phyloP scores from a whole-genome alignment of 2,888 invertebrate genomes.

The Agrotis clavis region DNA sequence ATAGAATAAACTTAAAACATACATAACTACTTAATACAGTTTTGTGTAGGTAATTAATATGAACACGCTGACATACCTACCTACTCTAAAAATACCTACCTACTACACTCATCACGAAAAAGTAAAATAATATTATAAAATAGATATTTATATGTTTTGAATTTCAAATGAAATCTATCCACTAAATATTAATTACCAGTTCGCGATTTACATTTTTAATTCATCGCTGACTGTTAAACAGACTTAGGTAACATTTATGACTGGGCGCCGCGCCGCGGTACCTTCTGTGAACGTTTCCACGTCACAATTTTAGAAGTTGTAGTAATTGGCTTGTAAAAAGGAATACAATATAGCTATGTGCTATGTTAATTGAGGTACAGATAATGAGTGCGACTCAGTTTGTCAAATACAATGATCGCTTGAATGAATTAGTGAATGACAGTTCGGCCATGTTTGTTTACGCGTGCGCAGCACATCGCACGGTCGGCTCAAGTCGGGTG shows the following conservation, averaged over 20 bases:
- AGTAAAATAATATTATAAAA: neutral
- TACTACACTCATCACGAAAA: neutral
- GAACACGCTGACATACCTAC: neutral
- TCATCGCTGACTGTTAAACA: conserved; percentile 40
- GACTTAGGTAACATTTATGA: conserved; percentile 29
- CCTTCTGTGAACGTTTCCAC: conserved; percentile 21
- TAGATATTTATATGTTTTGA: conserved; percentile 11
- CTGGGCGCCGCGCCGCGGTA: conserved; percentile 12
- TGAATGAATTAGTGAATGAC: conserved; percentile 91
- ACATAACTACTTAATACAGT: neutral
- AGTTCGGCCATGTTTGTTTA: conserved; percentile 90
- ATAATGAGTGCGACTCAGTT: conserved; percentile 82
- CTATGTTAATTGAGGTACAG: conserved; percentile 62
- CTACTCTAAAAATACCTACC: neutral
- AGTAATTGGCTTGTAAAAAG: conserved; percentile 47
- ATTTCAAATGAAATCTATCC: conserved; percentile 15
- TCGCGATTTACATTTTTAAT: conserved; percentile 33
- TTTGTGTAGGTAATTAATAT: conserved; percentile 1
- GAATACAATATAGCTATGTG: conserved; percentile 48
- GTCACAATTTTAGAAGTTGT: conserved; percentile 31
- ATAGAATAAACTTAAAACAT: neutral
- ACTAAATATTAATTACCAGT: conserved; percentile 20
- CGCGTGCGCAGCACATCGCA: conserved; percentile 83
- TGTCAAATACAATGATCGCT: conserved; percentile 86
- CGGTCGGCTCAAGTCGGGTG: conserved; percentile 82